phyloP scores from a whole-genome alignment of 2,113 vertebrate genomes.

The Scopus umbretta region DNA sequence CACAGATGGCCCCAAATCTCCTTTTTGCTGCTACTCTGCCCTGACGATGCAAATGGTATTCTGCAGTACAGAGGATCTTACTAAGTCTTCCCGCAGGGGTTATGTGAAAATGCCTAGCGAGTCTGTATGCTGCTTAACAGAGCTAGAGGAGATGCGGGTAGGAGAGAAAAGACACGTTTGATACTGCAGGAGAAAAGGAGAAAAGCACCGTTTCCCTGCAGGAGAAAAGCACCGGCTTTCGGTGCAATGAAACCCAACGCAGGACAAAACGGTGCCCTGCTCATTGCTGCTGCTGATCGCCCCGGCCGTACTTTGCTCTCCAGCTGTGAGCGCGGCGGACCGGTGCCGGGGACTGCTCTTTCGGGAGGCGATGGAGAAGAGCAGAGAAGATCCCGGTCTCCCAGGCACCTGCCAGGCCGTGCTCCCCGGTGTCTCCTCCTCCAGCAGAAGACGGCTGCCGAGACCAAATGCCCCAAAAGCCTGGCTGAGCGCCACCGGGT shows the following conservation, averaged over 20 bases:
- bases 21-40: background rate
- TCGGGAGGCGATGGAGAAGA: background rate
- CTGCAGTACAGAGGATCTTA: background rate
- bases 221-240: background rate
- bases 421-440: background rate
- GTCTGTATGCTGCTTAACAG: background rate
- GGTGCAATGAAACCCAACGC: background rate
- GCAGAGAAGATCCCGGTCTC: background rate
- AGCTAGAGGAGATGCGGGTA: background rate
- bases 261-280: background rate
- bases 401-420: constrained; percentile 26
- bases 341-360: background rate
- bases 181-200: background rate
- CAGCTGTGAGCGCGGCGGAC: background rate
- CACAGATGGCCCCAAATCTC: background rate
- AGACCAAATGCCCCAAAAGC: background rate
- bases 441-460: background rate
- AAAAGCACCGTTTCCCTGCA: background rate
- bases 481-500: background rate
- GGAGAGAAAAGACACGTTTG: background rate
- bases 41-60: background rate
- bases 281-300: background rate
- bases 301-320: background rate
- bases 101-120: background rate
- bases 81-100: background rate